Evolutionary conservation across 2,113 vertebrate genomes (phyloP).

Genomic region (Conger conger): DNA sequence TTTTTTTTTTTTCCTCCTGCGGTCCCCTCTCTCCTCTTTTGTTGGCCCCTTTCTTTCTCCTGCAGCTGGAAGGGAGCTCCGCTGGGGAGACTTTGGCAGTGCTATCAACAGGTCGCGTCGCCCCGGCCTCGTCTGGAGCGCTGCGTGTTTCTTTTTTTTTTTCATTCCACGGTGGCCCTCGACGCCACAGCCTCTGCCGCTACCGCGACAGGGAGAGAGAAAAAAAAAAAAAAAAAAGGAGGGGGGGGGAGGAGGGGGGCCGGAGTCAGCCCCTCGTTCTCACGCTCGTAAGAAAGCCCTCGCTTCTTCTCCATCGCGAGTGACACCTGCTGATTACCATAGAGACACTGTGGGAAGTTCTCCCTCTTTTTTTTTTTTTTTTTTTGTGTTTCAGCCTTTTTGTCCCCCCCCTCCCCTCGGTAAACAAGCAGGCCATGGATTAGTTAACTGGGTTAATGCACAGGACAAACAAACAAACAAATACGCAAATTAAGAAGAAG

Average conservation of each 20-base stretch:
- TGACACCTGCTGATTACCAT: constrained; percentile 94
- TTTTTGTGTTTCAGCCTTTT: constrained; percentile 61
- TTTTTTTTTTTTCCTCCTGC: constrained; percentile 25
- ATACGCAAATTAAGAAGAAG: constrained; percentile 62
- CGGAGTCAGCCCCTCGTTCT: constrained; percentile 74
- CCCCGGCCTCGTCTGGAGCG: constrained; percentile 51
- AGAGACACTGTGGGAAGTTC: constrained; percentile 78
- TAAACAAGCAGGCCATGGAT: constrained; percentile 74
- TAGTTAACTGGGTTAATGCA: constrained; percentile 73
- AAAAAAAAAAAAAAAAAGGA: constrained; percentile 44
- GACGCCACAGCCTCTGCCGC: constrained; percentile 60
- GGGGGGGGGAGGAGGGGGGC: constrained; percentile 44
- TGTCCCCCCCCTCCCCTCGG: constrained; percentile 48
- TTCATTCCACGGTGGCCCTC: constrained; percentile 27
- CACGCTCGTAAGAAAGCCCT: constrained; percentile 83
- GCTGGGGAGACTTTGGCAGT: constrained; percentile 62
- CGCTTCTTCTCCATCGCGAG: constrained; percentile 76
- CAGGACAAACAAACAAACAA: constrained; percentile 48
- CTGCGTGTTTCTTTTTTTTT: constrained; percentile 36
- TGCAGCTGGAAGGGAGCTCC: constrained; percentile 66
- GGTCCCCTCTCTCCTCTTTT: constrained; percentile 48
- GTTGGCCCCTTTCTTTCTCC: constrained; percentile 49
- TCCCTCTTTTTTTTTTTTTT: constrained; percentile 55
- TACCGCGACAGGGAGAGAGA: constrained; percentile 49
- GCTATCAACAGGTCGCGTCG: constrained; percentile 72